These are phyloP conservation scores for Ranitomeya variabilis DNA, from an alignment of 2,113 vertebrate genomes.

Conservation along the genomic window DNA sequence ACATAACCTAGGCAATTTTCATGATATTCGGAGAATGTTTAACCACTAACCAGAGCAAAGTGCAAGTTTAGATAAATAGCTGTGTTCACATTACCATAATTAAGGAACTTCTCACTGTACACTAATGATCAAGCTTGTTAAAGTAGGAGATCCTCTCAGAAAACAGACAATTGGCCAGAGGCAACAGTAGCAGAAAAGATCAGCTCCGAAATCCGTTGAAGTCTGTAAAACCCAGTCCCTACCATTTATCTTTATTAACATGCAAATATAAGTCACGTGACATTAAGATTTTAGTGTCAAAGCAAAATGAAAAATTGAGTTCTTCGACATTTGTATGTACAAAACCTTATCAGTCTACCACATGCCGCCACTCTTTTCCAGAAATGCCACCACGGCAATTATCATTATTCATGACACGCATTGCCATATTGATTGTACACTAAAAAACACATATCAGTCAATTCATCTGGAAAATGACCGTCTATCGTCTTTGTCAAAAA, in stretches of 20 bases:
- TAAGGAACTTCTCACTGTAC: neutral
- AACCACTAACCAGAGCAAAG: neutral
- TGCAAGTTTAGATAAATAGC: neutral
- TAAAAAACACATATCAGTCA: neutral
- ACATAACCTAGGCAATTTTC: neutral
- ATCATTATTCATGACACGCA: neutral
- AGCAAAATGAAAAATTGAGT: neutral
- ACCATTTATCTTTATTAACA: no score
- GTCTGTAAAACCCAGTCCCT: no score
- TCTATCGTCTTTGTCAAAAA: neutral
- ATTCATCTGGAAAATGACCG: neutral
- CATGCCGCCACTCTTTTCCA: neutral
- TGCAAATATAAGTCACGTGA: no score
- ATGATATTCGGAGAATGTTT: neutral
- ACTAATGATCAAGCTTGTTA: neutral
- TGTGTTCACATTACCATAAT: neutral
- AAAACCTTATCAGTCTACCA: neutral
- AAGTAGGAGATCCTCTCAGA: no score
- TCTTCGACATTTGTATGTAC: neutral
- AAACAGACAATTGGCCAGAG: no score
- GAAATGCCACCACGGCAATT: neutral
- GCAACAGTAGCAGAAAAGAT: no score
- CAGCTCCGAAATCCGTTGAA: no score
- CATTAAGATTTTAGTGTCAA: neutral
- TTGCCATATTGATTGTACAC: neutral